phyloP scores from a whole-genome alignment of 2,113 vertebrate species.

The Nerophis ophidion region DNA sequence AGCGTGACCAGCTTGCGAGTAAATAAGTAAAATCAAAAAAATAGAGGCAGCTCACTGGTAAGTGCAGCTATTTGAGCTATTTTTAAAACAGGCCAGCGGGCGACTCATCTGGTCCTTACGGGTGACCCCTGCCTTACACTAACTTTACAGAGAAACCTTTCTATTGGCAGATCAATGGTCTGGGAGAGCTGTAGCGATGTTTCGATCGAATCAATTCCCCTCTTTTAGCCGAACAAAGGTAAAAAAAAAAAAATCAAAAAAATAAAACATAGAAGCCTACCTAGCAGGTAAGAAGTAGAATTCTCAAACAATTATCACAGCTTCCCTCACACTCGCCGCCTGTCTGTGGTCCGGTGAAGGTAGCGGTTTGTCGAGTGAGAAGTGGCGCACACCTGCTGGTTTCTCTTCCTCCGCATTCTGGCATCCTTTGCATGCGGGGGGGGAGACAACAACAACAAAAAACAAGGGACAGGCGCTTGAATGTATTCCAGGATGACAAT shows the following conservation, averaged over 20 bases:
- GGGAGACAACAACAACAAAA: too few species aligned
- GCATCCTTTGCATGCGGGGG: slow-evolving; percentile 34
- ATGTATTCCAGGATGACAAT: slow-evolving; percentile 60
- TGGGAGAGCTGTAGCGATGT: slow-evolving; percentile 43
- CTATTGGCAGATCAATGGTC: slow-evolving; percentile 56
- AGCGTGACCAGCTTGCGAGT: too few species aligned
- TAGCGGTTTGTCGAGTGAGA: slow-evolving; percentile 41
- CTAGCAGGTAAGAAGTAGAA: slow-evolving; percentile 37
- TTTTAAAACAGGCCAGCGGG: too few species aligned
- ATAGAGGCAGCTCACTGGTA: too few species aligned
- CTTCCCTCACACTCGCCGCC: slow-evolving; percentile 22
- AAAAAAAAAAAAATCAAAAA: slow-evolving; percentile 48
- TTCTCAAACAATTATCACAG: slow-evolving; percentile 38
- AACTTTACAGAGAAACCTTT: slow-evolving; percentile 55
- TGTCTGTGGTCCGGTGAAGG: slow-evolving; percentile 28
- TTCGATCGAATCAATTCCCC: slow-evolving; percentile 59
- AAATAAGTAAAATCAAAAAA: too few species aligned
- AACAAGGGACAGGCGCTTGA: slow-evolving; percentile 61
- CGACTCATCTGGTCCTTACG: too few species aligned
- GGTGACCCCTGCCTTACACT: too few species aligned
- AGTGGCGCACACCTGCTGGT: slow-evolving; percentile 52
- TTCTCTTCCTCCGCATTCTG: slow-evolving; percentile 20
- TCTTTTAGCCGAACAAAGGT: slow-evolving; percentile 47
- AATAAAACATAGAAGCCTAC: slow-evolving; percentile 48
- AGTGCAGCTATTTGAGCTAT: too few species aligned